Conservation (phyloP, 2,113 vertebrate genomes). For the Psephotus haematonotus region DNA sequence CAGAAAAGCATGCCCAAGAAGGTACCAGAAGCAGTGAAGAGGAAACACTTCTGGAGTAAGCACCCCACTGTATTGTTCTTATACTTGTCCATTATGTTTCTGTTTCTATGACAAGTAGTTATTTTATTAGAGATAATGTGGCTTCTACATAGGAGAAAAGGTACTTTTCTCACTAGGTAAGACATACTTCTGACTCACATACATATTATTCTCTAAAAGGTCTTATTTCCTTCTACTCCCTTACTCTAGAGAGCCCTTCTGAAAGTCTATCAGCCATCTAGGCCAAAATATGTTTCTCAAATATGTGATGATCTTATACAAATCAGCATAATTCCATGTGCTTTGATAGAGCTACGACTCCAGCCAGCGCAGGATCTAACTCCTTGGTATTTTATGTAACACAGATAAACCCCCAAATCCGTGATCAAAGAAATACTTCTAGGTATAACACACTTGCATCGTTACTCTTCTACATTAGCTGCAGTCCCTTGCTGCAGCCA, state of each 20-base stretch:
- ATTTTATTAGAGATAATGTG: background rate
- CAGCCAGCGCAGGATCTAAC: background rate
- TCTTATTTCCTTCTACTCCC: background rate
- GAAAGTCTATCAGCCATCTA: background rate
- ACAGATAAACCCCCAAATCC: background rate
- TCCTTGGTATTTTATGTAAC: background rate
- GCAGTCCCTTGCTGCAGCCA: background rate
- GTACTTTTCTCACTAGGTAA: background rate
- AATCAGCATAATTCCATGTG: background rate
- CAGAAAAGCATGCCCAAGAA: background rate
- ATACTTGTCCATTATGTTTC: background rate
- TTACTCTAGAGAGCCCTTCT: background rate
- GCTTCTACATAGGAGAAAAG: background rate
- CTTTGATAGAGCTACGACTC: background rate
- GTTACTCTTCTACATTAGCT: background rate
- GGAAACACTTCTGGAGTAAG: background rate
- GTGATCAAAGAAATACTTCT: background rate
- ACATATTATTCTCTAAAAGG: background rate
- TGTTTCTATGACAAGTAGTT: background rate
- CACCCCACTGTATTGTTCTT: background rate
- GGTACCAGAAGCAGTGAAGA: background rate
- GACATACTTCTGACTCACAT: background rate
- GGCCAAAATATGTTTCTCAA: background rate
- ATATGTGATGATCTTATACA: background rate
- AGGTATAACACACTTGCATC: background rate